A percentile compares a stretch with the other conserved stretches of the same genome.
These are phyloP conservation scores for Ariolimax columbianus DNA, from an alignment of 2,888 invertebrate species.

Conservation along the genomic window DNA sequence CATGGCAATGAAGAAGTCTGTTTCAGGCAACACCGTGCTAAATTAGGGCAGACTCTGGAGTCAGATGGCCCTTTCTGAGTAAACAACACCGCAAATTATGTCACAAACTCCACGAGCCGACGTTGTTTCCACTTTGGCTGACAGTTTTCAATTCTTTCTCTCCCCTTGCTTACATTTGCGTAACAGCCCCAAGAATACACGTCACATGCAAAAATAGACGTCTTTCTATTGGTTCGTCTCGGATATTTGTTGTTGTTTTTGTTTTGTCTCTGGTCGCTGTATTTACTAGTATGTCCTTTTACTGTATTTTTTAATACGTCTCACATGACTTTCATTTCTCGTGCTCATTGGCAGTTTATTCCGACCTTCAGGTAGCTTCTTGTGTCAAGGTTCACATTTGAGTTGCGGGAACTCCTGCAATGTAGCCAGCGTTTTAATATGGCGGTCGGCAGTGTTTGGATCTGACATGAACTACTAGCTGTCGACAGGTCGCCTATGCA, in stretches of 20 bases:
- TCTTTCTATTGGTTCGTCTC: neutral
- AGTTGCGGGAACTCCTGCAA: no score
- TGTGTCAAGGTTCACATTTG: no score
- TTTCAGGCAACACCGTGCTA: neutral
- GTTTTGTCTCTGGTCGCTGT: neutral
- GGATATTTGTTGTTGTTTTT: neutral
- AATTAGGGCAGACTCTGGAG: neutral
- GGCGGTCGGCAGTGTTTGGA: no score
- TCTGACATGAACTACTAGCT: neutral
- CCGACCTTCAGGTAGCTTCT: no score
- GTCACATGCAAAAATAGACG: neutral
- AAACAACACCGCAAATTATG: constrained; percentile 17
- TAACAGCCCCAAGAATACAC: neutral
- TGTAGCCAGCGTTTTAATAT: no score
- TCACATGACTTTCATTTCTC: no score
- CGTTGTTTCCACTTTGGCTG: neutral
- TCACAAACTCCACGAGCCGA: neutral
- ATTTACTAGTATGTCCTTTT: neutral
- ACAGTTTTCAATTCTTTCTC: neutral
- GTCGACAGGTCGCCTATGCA: neutral
- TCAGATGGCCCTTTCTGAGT: neutral
- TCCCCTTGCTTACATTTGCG: neutral
- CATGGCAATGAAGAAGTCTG: neutral
- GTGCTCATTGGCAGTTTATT: no score
- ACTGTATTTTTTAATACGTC: neutral